Percentiles rank a stretch among this genome's conserved stretches.
Conservation (phyloP, 2,797 vertebrate species). For the Clamator glandarius region DNA sequence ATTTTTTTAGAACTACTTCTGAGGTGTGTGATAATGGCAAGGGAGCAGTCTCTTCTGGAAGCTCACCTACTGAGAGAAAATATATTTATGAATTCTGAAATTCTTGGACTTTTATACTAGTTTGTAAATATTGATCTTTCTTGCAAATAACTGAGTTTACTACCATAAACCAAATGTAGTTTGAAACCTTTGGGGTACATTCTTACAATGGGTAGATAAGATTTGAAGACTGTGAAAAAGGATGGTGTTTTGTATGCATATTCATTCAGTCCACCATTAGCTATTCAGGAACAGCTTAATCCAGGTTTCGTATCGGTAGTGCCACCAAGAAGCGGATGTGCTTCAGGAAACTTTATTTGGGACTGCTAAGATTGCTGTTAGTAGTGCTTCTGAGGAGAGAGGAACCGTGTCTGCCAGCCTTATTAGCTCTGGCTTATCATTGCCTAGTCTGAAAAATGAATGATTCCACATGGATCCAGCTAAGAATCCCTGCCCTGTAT, state of each 20-base stretch:
- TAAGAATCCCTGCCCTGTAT: not conserved
- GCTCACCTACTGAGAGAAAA: not conserved
- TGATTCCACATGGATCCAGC: not conserved
- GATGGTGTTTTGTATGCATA: not conserved
- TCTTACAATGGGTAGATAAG: not conserved
- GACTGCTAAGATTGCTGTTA: not conserved
- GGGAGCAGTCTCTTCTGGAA: not conserved
- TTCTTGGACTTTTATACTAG: not conserved
- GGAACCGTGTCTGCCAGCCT: not conserved
- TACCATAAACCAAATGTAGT: not conserved
- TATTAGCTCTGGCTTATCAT: not conserved
- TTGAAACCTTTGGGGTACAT: not conserved
- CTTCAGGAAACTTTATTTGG: not conserved
- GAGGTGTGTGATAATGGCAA: not conserved
- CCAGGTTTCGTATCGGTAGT: not conserved
- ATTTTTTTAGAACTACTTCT: not conserved
- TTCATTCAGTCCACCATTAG: not conserved
- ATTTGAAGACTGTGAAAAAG: not conserved
- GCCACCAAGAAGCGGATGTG: not conserved
- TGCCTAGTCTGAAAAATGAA: not conserved
- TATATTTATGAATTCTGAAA: not conserved
- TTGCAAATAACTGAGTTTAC: not conserved
- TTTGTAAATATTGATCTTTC: not conserved
- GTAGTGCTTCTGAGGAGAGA: not conserved
- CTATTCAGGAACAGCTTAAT: not conserved